Percentiles rank a stretch among this genome's conserved stretches.
Conservation (phyloP, 1,140 invertebrate species). For the Heliconius nattereri region DNA sequence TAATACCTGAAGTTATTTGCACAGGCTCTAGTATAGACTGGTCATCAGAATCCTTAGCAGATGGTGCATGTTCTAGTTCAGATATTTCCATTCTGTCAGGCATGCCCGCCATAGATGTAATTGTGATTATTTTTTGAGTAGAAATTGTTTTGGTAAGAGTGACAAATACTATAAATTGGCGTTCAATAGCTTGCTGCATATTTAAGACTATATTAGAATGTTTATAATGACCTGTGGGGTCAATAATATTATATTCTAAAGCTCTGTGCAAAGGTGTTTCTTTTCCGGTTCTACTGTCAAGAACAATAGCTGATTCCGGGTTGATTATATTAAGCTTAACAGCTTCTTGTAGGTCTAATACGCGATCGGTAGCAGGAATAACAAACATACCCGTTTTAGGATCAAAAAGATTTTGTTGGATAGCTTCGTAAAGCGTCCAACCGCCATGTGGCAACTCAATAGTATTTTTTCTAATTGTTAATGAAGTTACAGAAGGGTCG, state of each 20-base stretch:
- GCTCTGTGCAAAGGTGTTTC: conserved; percentile 88
- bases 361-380: conserved; percentile 92
- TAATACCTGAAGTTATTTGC: conserved; percentile 85
- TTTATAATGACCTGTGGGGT: conserved; percentile 88
- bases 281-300: conserved; percentile 87
- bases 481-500: conserved; percentile 75
- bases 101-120: conserved; percentile 84
- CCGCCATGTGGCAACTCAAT: conserved; percentile 90
- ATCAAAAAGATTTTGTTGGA: conserved; percentile 89
- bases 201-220: conserved; percentile 82
- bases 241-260: conserved; percentile 89
- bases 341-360: conserved; percentile 94
- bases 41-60: conserved; percentile 71
- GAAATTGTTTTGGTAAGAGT: conserved; percentile 63
- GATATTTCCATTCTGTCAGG: conserved; percentile 86
- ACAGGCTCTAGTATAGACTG: conserved; percentile 84
- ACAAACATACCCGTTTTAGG: conserved; percentile 91
- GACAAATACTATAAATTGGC: conserved; percentile 84
- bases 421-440: conserved; percentile 90
- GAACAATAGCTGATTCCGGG: conserved; percentile 88
- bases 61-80: conserved; percentile 65
- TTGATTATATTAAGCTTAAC: conserved; percentile 92
- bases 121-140: conserved; percentile 83
- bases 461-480: conserved; percentile 81
- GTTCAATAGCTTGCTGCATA: conserved; percentile 90